Base-by-base conservation (phyloP, 2,888 invertebrate genomes). In the Glyphotaelius pellucidus region DNA sequence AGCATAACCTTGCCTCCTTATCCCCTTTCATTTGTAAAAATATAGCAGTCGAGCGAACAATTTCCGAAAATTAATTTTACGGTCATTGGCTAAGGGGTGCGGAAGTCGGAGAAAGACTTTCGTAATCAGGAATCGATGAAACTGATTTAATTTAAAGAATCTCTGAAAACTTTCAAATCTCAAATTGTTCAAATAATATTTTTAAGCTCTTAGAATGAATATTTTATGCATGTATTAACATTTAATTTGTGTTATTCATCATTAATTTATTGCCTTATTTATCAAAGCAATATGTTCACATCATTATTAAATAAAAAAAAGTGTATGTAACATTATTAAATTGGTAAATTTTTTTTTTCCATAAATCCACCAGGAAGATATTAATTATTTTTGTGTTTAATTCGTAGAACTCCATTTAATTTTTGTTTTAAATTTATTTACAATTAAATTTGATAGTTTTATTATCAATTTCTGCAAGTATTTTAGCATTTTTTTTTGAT, bases 31-130 rank as follows among this genome's bases (percentile, higher is more conserved):
- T 89, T 92, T 93, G 91, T 91, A 93, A 93, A 93, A 92, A 92
- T 91, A 91, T 47, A 90, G 90, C 92, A 92, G 90, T 92, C 90
- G 92, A 91, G 93, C 86, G 92, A 91, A 92, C 91, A 91, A 92
- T 91, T 93, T 90, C 85, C 90, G 89, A 93, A 92, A 93, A 92
- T 92, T 93, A 93, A 93, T 93, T 93, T 93, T 90, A 93, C 93
- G 93, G 90, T 93, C 92, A 90, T 93, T 93, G 92, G 86, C 92
- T 90, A 92, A 92, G 91, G 83, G 91, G 91, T 42, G 85, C 30
- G 25, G 30, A 47, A 86, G 47, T 30, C 42, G 35, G 38, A 35
- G 30, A 83, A 86, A 86, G 47, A 47, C 42, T 30, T 86, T 86
- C 3, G 38, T n/a, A n/a, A n/a, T 47, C 38, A 47, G 15, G 42